Base-by-base conservation (phyloP, 64 coral and sea anemone species). In the Stylophora pistillata region DNA sequence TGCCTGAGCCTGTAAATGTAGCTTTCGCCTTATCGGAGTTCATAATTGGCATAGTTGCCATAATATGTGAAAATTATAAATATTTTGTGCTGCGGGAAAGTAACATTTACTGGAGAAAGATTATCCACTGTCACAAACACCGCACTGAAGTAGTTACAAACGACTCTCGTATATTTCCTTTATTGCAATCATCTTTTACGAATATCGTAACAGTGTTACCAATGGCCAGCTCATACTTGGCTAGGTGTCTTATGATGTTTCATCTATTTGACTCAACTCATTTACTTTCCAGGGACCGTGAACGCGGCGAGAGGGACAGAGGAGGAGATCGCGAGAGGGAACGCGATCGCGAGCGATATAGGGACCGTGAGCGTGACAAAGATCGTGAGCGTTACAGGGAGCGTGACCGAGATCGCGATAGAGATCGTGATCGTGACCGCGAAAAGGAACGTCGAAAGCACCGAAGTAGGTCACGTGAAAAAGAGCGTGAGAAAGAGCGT, bases 391-490 rank as follows among this genome's bases (percentile, higher is more conserved):
- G 89, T 18, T 59, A 70, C 25, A 75, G 87, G 32, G 89, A 82
- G 17, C 72, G 80, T 47, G 76, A 74, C 15, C 55, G 78, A 85
- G 86, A 87, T 33, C 83, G 84, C 77, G 74, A 81, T 13, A 20
- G 83, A 53, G 81, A 92, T 12, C 57, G 91, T 55, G 91, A 93
- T 9, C 65, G 86, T 52, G 89, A 91, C 28, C 52, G 89, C 20
- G 78, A 91, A 56, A 90, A 82, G 26, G 89, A 91, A 29, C 78
- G 83, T 66, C 74, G 90, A 30, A 76, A 66, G 56, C 90, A 84
- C 62, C 66, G 90, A 58, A 87, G 84, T 32, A 64, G 90, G 52
- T 86, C 81, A 71, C 90, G 90, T 30, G 90, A 92, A 0, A 86
- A 78, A 54, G 82, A 87, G 1, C 85, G 85, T 31, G 85, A 87